phyloP scores from a whole-genome alignment of 2,797 vertebrate genomes.

The Botia almorhae region DNA sequence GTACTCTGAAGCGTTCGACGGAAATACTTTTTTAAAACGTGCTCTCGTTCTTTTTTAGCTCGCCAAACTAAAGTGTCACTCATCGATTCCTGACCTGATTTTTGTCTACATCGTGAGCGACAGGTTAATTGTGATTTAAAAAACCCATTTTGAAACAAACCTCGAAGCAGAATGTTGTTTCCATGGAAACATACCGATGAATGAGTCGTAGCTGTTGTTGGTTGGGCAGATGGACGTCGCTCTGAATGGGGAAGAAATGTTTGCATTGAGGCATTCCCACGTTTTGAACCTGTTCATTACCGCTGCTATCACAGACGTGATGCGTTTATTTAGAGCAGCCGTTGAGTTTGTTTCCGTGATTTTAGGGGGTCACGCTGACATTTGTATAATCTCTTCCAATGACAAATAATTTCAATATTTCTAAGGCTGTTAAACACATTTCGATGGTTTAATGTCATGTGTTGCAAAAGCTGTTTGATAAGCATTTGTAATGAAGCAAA shows the following conservation, averaged over 20 bases:
- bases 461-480: conserved; percentile 16
- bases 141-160: background rate
- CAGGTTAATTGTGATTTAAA: background rate
- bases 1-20: background rate
- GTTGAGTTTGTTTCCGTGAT: background rate
- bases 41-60: background rate
- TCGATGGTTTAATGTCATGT: background rate
- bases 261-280: too few species aligned
- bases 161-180: background rate
- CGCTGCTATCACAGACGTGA: background rate
- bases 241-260: too few species aligned
- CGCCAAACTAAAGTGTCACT: background rate
- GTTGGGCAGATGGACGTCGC: too few species aligned
- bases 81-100: background rate
- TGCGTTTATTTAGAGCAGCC: background rate
- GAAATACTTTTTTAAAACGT: too few species aligned
- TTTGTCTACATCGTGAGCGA: background rate
- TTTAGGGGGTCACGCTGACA: background rate
- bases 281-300: background rate
- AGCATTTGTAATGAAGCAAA: conserved; percentile 34
- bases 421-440: conserved; percentile 41
- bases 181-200: background rate
- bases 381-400: conserved; percentile 4
- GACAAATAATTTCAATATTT: conserved; percentile 42
- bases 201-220: background rate